These are phyloP conservation scores for Aurelia coerulea DNA, from an alignment of 30 jellyfish, hydroid and myxozoan genomes.

Conservation along the genomic window DNA sequence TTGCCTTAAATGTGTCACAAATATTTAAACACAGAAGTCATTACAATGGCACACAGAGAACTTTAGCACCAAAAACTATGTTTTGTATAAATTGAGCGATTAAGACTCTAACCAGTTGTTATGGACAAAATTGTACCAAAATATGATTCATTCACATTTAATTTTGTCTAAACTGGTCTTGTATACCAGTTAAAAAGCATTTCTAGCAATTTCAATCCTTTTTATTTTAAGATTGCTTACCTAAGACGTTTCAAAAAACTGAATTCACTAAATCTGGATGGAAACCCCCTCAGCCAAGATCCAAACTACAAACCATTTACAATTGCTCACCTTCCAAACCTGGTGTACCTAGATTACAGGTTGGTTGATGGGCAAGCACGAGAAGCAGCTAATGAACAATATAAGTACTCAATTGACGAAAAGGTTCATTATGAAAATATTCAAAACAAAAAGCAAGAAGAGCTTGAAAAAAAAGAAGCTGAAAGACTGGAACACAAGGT, in stretches of 20 bases:
- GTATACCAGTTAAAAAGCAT: neutral
- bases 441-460: slow-evolving; percentile 65
- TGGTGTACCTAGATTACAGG: slow-evolving; percentile 87
- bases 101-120: no score
- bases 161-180: no score
- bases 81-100: no score
- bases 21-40: no score
- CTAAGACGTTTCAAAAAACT: slow-evolving; percentile 71
- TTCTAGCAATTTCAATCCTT: neutral
- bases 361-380: slow-evolving; percentile 76
- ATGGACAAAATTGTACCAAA: no score
- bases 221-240: slow-evolving; percentile 65
- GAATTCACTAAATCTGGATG: slow-evolving; percentile 82
- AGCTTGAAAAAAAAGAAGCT: slow-evolving; percentile 58
- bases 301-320: slow-evolving; percentile 76
- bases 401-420: slow-evolving; percentile 82
- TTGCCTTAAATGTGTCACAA: no score
- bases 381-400: slow-evolving; percentile 80
- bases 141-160: no score
- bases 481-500: slow-evolving; percentile 69
- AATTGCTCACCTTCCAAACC: slow-evolving; percentile 80
- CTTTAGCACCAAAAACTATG: no score
- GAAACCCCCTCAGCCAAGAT: slow-evolving; percentile 87
- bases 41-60: no score
- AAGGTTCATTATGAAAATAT: slow-evolving; percentile 77